These are phyloP conservation scores for Takifugu ocellatus DNA, from an alignment of 2,797 vertebrate genomes.

Conservation along the genomic window DNA sequence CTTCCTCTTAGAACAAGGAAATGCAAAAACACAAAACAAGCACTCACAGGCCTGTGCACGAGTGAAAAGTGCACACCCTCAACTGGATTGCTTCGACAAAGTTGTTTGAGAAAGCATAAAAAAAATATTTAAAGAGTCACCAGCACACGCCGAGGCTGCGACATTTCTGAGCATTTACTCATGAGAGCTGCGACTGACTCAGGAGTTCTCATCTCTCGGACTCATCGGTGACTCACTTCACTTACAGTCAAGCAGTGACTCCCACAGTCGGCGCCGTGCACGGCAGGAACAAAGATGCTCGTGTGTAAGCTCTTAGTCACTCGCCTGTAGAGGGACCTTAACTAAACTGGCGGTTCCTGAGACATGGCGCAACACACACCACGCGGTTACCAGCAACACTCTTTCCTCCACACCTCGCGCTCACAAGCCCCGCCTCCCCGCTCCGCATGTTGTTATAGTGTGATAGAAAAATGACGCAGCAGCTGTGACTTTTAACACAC, in stretches of 20 bases:
- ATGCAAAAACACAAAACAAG: slow-evolving; percentile 48
- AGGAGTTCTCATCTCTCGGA: slow-evolving; percentile 13
- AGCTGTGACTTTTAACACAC: slow-evolving; percentile 58
- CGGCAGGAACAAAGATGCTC: slow-evolving; percentile 41
- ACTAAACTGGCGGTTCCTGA: slow-evolving; percentile 21
- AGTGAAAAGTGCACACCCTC: slow-evolving; percentile 48
- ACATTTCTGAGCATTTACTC: slow-evolving; percentile 27
- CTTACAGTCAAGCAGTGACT: slow-evolving; percentile 64
- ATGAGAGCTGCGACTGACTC: slow-evolving; percentile 27
- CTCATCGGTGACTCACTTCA: slow-evolving; percentile 59
- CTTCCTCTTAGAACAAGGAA: slow-evolving; percentile 68
- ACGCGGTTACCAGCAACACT: slow-evolving; percentile 20
- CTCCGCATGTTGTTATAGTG: slow-evolving; percentile 52
- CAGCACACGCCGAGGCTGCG: neutral
- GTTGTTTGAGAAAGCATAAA: slow-evolving; percentile 7
- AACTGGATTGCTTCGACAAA: slow-evolving; percentile 14
- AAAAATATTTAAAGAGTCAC: neutral
- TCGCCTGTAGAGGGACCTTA: slow-evolving; percentile 9
- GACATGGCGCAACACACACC: too few species aligned
- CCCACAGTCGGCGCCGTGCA: slow-evolving; percentile 36
- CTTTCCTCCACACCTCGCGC: neutral
- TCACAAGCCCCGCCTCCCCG: slow-evolving; percentile 12
- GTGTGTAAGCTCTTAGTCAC: slow-evolving; percentile 59
- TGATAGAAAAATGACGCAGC: slow-evolving; percentile 65
- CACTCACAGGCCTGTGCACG: slow-evolving; percentile 46